phyloP scores from a whole-genome alignment of 2,888 invertebrate genomes.

The Pegoplata infirma region DNA sequence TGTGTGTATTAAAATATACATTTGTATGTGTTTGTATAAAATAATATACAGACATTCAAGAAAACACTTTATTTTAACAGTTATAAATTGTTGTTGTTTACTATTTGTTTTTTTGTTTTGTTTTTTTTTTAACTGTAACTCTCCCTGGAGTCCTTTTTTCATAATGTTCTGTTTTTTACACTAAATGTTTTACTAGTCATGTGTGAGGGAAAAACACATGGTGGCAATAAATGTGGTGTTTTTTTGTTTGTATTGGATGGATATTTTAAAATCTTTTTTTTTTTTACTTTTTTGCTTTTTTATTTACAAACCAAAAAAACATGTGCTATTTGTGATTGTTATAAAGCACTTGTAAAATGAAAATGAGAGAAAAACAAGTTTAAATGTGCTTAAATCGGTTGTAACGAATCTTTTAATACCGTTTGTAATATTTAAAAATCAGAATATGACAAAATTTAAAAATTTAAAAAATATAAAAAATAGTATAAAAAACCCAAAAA shows the following conservation, averaged over 20 bases:
- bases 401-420: no score
- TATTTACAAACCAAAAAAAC: constrained; percentile 26
- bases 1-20: no score
- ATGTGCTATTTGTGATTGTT: constrained; percentile 27
- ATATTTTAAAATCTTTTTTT: not conserved
- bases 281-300: constrained; percentile 16
- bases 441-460: no score
- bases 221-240: constrained; percentile 13
- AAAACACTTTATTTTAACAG: constrained; percentile 18
- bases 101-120: no score
- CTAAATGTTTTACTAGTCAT: constrained; percentile 14
- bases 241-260: not conserved
- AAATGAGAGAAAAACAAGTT: no score
- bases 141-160: constrained; percentile 32
- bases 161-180: constrained; percentile 13
- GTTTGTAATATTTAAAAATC: no score
- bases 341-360: not conserved
- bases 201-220: constrained; percentile 7
- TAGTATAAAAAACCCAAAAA: no score
- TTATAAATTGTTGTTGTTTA: constrained; percentile 18
- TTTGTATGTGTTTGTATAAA: no score
- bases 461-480: no score
- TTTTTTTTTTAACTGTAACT: not conserved
- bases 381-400: no score
- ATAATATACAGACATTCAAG: not conserved